A percentile compares a stretch with the other conserved stretches of the same genome.
Evolutionary conservation across 2,113 vertebrate genomes (phyloP).

Genomic region (Myotis lucifugus): DNA sequence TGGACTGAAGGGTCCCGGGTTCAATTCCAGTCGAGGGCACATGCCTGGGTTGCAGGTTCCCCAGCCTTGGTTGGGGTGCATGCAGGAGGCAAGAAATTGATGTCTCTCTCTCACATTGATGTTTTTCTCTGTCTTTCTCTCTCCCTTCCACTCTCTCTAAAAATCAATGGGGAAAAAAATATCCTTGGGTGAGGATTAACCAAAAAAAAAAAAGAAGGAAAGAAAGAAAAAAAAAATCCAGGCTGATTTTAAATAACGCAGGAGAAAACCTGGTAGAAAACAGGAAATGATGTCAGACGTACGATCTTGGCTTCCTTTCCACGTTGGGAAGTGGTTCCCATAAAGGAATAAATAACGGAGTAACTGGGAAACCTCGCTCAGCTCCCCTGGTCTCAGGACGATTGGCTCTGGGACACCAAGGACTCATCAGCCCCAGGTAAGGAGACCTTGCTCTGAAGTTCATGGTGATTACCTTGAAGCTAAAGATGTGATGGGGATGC

Average conservation of each 20-base stretch:
- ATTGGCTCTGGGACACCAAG: constrained; percentile 65
- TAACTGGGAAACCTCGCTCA: constrained; percentile 65
- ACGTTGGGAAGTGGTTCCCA: constrained; percentile 38
- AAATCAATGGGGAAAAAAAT: no score
- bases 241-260: not conserved
- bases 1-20: no score
- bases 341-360: not conserved
- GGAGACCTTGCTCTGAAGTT: constrained; percentile 74
- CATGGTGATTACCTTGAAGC: constrained; percentile 79
- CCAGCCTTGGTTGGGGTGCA: no score
- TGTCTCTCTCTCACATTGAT: no score
- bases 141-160: no score
- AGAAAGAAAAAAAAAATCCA: constrained; percentile 2
- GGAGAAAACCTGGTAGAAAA: constrained; percentile 14
- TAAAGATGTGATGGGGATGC: constrained; percentile 72
- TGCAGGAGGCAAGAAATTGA: no score
- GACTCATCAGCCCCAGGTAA: constrained; percentile 72
- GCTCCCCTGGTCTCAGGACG: constrained; percentile 59
- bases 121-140: no score
- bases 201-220: no score
- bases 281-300: constrained; percentile 20
- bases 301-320: constrained; percentile 6
- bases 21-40: no score
- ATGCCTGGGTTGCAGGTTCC: no score
- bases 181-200: no score